Conservation (phyloP, 2,888 invertebrate species). For the Acleris literana region DNA sequence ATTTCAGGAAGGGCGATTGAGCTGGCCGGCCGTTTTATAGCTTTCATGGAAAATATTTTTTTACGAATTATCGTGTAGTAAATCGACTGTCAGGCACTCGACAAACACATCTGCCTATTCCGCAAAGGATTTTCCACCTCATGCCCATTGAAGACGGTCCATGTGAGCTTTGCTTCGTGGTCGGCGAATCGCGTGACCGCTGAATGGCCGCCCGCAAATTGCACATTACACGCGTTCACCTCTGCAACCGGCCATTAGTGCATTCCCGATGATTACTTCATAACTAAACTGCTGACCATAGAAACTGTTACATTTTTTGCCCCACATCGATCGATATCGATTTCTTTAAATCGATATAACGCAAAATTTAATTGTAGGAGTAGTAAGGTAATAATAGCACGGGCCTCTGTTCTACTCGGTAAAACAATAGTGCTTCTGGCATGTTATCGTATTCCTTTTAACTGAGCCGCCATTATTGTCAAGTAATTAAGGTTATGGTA, state of each 20-base stretch:
- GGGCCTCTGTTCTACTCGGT: too few species aligned
- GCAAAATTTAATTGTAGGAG: neutral
- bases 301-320: conserved; percentile 70
- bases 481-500: too few species aligned
- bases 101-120: conserved; percentile 9
- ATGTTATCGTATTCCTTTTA: too few species aligned
- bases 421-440: too few species aligned
- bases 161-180: conserved; percentile 35
- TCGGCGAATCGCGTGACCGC: conserved; percentile 69
- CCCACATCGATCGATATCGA: conserved; percentile 53
- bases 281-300: conserved; percentile 72
- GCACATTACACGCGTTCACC: conserved; percentile 74
- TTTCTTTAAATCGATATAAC: conserved; percentile 41
- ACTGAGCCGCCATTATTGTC: too few species aligned
- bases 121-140: conserved; percentile 13
- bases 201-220: conserved; percentile 72
- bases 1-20: neutral
- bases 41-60: conserved; percentile 10
- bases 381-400: too few species aligned
- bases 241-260: conserved; percentile 76
- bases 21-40: conserved; percentile 10
- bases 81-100: conserved; percentile 17
- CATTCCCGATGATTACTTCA: conserved; percentile 78
- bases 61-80: conserved; percentile 10
- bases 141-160: conserved; percentile 15